Base-by-base conservation (phyloP, 2,888 invertebrate species). In the Agrotis exclamationis region DNA sequence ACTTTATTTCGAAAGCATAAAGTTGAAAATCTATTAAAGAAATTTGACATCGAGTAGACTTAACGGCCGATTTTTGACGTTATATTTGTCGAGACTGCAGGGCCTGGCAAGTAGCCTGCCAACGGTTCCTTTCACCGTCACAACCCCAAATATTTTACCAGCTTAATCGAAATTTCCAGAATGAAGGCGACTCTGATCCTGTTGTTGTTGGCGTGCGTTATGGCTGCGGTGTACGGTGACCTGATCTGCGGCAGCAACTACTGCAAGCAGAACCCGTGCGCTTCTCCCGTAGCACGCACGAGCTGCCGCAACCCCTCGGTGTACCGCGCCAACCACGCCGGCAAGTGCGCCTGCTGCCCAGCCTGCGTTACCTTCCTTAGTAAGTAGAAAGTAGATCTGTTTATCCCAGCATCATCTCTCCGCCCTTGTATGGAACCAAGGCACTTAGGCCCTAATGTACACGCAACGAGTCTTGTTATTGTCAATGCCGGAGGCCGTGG, bases 321-420 rank as follows among this genome's bases (percentile, higher is more conserved):
- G 3, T 96, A 93, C 89, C 92, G 92, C 39, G 73, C 90, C 53
- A 91, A 89, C 72, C 96, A 96, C 84, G 88, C 95, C 11, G 96
- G 96, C 81, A 91, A 93, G 75, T 96, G 96, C 85, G 96, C 91
- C 24, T 96, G 96, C 86, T 96, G 96, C 68, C 96, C 96, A 0
- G 96, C 96, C 60, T 96, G 96, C 67, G 94, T 96, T 47, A 92
- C 92, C 6, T 80, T 91, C 22, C 88, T 96, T 1, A 80, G 96
- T 96, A 89, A 90, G 91, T 88, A 5, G 16, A 54, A 18, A n/a
- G 3, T 13, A n/a, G 5, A 6, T 54, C 5, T 13, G 4, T 54
- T 18, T n/a, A 54, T 18, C 18, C 39, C 39, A 39, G 39, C 39
- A 9, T 39, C 39, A 39, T 9, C 1, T 33, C 33, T 33, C 33